These are phyloP conservation scores for Denticeps clupeoides DNA, from an alignment of 2,797 vertebrate species.

Conservation along the genomic window DNA sequence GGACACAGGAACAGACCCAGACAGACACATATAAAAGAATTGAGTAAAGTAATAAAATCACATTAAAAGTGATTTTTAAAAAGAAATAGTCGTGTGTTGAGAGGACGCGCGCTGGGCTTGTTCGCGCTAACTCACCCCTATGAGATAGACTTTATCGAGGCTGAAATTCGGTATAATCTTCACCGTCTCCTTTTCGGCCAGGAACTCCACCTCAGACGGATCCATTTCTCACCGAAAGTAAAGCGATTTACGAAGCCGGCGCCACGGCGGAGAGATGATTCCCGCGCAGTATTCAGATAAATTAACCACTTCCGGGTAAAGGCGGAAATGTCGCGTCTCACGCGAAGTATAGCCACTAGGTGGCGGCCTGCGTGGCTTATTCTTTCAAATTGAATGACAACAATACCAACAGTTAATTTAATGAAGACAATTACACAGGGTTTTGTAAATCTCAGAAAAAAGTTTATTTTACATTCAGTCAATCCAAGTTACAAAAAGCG, in stretches of 20 bases:
- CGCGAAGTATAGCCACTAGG: neutral
- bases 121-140: slow-evolving; percentile 64
- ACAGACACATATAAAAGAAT: too few species aligned
- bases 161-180: slow-evolving; percentile 93
- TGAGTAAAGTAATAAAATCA: too few species aligned
- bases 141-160: slow-evolving; percentile 83
- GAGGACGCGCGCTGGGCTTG: neutral
- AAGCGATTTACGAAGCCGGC: neutral
- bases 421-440: neutral
- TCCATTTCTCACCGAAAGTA: slow-evolving; percentile 58
- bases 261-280: neutral
- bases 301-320: neutral
- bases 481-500: slow-evolving; percentile 1
- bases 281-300: slow-evolving; percentile 27
- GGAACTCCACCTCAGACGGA: slow-evolving; percentile 80
- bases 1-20: too few species aligned
- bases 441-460: neutral
- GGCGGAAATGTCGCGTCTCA: neutral
- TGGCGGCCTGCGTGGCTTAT: too few species aligned
- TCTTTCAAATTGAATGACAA: too few species aligned
- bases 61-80: too few species aligned
- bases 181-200: slow-evolving; percentile 84
- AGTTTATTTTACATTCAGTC: neutral
- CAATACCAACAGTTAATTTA: too few species aligned
- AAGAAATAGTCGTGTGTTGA: too few species aligned